Evolutionary conservation across 2,888 invertebrate genomes (phyloP), one percentile per base, ranked within the genome.

Genomic region (Melipona bicolor): DNA sequence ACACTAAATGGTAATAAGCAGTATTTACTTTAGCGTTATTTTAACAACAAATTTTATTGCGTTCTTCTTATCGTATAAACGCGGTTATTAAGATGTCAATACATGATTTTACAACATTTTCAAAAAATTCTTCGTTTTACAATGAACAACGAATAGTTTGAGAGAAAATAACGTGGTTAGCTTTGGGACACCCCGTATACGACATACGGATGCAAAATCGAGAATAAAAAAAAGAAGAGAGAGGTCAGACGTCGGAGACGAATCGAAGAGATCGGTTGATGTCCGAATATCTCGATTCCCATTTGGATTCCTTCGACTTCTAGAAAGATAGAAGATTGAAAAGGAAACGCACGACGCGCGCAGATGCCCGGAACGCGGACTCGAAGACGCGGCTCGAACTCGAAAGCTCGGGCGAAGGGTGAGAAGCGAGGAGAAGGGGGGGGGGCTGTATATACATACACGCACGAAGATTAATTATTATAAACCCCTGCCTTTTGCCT

Each of bases 401-500:
- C 27, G 61, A 9, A 17, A 24, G 19, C 17, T 19, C 4, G 9
- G 27, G 19, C 21, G 73, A 72, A 69, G 62, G 61, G 32, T 52
- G 70, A 79, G 76, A 70, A 62, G 69, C 54, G 43, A 43, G 50
- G 72, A 72, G 68, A 76, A 27, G 32, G 32, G 3, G 32, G 73
- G 80, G 27, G 36, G 3, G 21, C 67, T 69, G 68, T 76, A 78
- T 62, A 88, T 89, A 84, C 88, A 87, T 90, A 91, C 91, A 91
- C 82, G 90, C 87, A 87, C 90, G 91, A 93, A 94, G 94, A 94
- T 94, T 94, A 94, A 94, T 94, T 94, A 94, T 94, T 94, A 94
- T 94, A 94, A 92, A 94, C 94, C 94, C 94, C 89, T 91, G 92
- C 91, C 92, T 93, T 93, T 93, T 93, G 91, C 93, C 92, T 91